phyloP scores from a whole-genome alignment of 2,797 vertebrate species.

The Pantherophis vulpinus region DNA sequence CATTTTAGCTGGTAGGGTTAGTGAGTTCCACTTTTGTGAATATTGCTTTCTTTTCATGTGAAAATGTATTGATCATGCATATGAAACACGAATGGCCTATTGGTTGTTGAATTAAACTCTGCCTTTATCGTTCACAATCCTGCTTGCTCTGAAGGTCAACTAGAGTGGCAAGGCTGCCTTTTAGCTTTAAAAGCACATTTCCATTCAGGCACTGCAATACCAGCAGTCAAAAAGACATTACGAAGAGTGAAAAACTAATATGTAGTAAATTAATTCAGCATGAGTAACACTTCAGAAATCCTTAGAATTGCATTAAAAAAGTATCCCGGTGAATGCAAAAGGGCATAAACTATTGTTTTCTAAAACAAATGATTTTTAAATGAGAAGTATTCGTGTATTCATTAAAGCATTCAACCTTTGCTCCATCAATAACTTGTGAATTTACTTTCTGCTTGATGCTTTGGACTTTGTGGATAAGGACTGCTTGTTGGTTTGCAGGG shows the following conservation, averaged over 20 bases:
- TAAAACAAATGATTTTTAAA: neutral
- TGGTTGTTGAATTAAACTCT: slow-evolving; percentile 55
- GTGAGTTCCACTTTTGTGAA: slow-evolving; percentile 53
- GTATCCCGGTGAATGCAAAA: neutral
- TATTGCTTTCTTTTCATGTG: slow-evolving; percentile 58
- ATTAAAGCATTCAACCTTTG: neutral
- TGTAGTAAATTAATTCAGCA: slow-evolving; percentile 39
- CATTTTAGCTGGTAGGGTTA: slow-evolving; percentile 62
- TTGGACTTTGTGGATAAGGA: neutral
- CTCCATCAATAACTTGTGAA: neutral
- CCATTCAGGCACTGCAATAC: slow-evolving; percentile 28
- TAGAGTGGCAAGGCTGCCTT: slow-evolving; percentile 49
- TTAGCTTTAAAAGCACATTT: slow-evolving; percentile 51
- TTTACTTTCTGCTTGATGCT: neutral
- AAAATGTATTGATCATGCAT: slow-evolving; percentile 56
- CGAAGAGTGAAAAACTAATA: slow-evolving; percentile 23
- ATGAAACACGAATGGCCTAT: slow-evolving; percentile 49
- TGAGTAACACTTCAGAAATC: slow-evolving; percentile 14
- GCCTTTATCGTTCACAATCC: slow-evolving; percentile 56
- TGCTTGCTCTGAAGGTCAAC: slow-evolving; percentile 51
- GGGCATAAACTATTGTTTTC: neutral
- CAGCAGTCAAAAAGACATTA: neutral
- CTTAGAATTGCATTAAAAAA: neutral
- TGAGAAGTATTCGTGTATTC: neutral
- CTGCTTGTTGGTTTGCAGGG: neutral